Evolutionary conservation across 2,888 invertebrate genomes (phyloP), one percentile per base, ranked within the genome.

Genomic region (Ptilodon capucinus): DNA sequence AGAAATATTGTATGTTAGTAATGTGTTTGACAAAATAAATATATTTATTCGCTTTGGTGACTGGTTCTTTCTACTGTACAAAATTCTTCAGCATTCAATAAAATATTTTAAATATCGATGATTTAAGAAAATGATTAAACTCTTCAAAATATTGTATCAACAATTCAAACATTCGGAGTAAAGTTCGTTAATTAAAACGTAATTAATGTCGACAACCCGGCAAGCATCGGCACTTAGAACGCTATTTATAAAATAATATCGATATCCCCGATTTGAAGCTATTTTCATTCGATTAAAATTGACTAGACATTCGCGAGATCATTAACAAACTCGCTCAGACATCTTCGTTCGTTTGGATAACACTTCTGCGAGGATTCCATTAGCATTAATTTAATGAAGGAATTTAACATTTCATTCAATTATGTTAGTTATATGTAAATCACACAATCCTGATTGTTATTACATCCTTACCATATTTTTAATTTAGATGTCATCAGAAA

Each of bases 241-340:
- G 14, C 17, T 5, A 35, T 74, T 74, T 70, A 70, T 67, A 71
- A 79, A 73, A 76, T 81, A 78, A 79, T 79, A 32, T 32, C 79
- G 76, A 70, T 76, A 72, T 73, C 67, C 65, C 71, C 69, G 67
- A 77, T 74, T 78, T 68, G 54, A 53, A 66, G 57, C 66, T 66
- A 71, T 71, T 73, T 71, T 67, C 64, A 72, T 71, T 73, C 72
- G 69, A 75, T 76, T 76, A 72, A 69, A 70, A 68, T 71, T 64
- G 68, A 70, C 61, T 60, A 64, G 64, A 68, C 70, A 65, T 65
- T 64, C 57, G 55, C 54, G 51, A 62, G 54, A 64, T 71, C 63
- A 68, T 71, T 68, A 64, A 61, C 58, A 54, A 68, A 64, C 60
- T 68, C 58, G 60, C 44, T 52, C 40, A 50, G 48, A 55, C 57